Evolutionary conservation across 1,140 invertebrate species (phyloP).

Genomic region (Popillia japonica): DNA sequence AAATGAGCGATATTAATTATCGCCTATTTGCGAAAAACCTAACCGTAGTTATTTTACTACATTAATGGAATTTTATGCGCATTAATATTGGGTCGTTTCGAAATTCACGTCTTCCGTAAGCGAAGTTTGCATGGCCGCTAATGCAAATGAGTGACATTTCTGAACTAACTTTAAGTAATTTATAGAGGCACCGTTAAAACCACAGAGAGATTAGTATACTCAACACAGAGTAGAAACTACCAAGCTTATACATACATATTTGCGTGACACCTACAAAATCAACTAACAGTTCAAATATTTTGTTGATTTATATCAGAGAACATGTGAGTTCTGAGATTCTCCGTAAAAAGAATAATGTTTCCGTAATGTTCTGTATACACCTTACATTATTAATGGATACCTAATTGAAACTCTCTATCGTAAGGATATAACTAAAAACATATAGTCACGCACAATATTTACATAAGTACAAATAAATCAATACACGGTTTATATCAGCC

Average conservation of each 20-base stretch:
- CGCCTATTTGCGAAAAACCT: background rate
- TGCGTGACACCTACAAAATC: background rate
- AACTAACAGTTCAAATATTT: background rate
- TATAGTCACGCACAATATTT: too few relatives aligned
- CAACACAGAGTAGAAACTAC: background rate
- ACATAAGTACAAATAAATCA: too few relatives aligned
- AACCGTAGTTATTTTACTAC: background rate
- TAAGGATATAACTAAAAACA: too few relatives aligned
- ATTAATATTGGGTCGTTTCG: background rate
- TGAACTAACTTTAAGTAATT: conserved; percentile 3
- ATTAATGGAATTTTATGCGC: background rate
- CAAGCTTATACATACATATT: background rate
- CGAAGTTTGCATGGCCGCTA: background rate
- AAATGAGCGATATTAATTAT: background rate
- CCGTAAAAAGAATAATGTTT: too few relatives aligned
- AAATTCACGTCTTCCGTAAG: background rate
- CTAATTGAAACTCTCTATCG: too few relatives aligned
- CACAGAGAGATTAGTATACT: background rate
- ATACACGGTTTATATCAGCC: too few relatives aligned
- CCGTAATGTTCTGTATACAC: too few relatives aligned
- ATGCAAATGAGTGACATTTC: background rate
- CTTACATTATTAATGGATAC: too few relatives aligned
- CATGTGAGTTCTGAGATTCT: too few relatives aligned
- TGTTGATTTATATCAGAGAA: too few relatives aligned
- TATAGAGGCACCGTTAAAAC: background rate